phyloP scores from a whole-genome alignment of 2,888 invertebrate genomes.

The Parnassius apollo region DNA sequence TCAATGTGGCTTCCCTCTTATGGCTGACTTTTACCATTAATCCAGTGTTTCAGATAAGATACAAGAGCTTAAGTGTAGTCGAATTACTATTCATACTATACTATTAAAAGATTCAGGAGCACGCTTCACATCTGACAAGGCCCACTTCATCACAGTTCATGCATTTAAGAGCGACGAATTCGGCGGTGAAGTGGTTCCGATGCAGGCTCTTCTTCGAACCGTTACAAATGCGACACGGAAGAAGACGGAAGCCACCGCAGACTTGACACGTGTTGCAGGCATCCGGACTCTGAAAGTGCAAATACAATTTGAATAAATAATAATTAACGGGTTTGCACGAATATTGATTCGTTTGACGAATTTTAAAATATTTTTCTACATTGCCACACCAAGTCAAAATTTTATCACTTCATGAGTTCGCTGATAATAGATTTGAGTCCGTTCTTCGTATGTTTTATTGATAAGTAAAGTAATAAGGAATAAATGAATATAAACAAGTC shows the following conservation, averaged over 20 bases:
- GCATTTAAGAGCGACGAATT: conserved; percentile 95
- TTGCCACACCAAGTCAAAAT: too few species aligned
- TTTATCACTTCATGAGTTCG: too few species aligned
- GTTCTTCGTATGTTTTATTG: too few species aligned
- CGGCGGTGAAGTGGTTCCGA: conserved; percentile 95
- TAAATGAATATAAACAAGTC: too few species aligned
- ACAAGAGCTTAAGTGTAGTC: not conserved
- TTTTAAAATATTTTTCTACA: too few species aligned
- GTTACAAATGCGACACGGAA: conserved; percentile 95
- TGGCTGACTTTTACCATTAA: too few species aligned
- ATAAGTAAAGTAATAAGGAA: too few species aligned
- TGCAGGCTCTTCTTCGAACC: conserved; percentile 98
- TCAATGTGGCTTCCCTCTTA: too few species aligned
- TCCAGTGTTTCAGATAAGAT: too few species aligned
- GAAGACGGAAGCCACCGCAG: conserved; percentile 95
- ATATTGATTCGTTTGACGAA: too few species aligned
- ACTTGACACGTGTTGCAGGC: conserved; percentile 90
- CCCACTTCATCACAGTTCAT: conserved; percentile 98
- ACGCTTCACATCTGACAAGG: conserved; percentile 92
- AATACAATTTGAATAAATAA: not conserved
- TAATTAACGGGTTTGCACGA: too few species aligned
- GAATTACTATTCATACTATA: not conserved
- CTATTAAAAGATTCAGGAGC: conserved; percentile 71
- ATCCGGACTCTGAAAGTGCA: conserved; percentile 88
- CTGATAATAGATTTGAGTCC: too few species aligned